A percentile compares a stretch with the other conserved stretches of the same genome.
Conservation (phyloP, 2,797 vertebrate species). For the Melanotaenia boesemani region DNA sequence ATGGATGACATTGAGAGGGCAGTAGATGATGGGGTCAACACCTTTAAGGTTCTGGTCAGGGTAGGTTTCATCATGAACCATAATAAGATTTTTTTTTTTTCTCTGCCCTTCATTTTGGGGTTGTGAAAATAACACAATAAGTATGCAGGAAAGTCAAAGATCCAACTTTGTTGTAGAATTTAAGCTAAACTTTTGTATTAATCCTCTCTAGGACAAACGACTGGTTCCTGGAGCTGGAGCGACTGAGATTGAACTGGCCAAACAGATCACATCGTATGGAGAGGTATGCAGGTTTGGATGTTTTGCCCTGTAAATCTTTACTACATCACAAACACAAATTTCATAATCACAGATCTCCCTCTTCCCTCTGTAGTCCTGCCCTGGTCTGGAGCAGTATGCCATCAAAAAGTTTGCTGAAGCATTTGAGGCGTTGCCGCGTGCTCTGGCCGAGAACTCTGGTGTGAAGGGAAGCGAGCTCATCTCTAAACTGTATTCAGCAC, state of each 20-base stretch:
- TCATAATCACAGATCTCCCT: not conserved
- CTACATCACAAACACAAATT: not conserved
- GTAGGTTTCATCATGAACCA: slow-evolving; percentile 75
- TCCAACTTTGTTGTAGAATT: not conserved
- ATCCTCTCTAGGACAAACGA: slow-evolving; percentile 89
- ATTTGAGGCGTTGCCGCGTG: slow-evolving; percentile 92
- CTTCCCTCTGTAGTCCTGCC: slow-evolving; percentile 87
- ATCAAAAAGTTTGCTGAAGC: slow-evolving; percentile 98
- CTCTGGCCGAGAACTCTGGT: slow-evolving; percentile 96
- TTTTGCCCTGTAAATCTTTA: not conserved
- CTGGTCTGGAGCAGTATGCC: slow-evolving; percentile 96
- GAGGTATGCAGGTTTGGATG: slow-evolving; percentile 83
- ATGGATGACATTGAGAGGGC: slow-evolving; percentile 99
- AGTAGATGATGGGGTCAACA: slow-evolving; percentile 97
- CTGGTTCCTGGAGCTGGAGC: slow-evolving; percentile 95
- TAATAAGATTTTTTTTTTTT: not conserved
- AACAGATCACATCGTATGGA: slow-evolving; percentile 93
- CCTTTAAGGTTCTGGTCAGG: slow-evolving; percentile 96
- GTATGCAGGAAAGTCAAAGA: too few species aligned
- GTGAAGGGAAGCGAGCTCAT: slow-evolving; percentile 95
- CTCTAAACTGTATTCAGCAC: slow-evolving; percentile 94
- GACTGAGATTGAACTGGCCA: slow-evolving; percentile 96
- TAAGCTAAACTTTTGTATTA: slow-evolving; percentile 16
- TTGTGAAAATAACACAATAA: too few species aligned
- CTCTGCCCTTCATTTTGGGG: not conserved